Conservation (phyloP, 2,888 invertebrate genomes). For the Amiota minor region DNA sequence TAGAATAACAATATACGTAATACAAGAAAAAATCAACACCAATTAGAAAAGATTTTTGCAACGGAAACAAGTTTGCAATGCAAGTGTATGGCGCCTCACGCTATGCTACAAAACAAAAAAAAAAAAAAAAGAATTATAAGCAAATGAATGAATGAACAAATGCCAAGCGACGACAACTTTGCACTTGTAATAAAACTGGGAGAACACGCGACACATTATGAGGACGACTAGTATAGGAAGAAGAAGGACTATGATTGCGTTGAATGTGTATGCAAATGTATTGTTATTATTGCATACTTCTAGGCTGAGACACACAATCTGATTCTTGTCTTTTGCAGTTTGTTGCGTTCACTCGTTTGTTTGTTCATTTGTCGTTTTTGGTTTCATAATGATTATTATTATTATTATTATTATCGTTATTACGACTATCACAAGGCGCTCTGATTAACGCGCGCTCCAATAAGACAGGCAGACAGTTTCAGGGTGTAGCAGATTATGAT, state of each 20-base stretch:
- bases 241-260: not conserved
- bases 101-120: not conserved
- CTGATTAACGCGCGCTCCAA: too few relatives aligned
- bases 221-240: not conserved
- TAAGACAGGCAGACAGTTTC: too few relatives aligned
- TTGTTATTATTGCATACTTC: constrained; percentile 44
- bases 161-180: constrained; percentile 6
- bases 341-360: not conserved
- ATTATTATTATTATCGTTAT: not conserved
- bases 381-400: constrained; percentile 12
- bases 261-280: constrained; percentile 11
- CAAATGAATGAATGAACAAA: not conserved
- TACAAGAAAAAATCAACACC: constrained; percentile 24
- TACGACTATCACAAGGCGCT: too few relatives aligned
- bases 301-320: constrained; percentile 41
- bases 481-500: too few relatives aligned
- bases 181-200: constrained; percentile 15
- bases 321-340: constrained; percentile 34
- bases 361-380: constrained; percentile 16
- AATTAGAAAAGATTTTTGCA: constrained; percentile 27
- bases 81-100: not conserved
- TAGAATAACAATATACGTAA: not conserved
- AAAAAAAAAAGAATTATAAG: not conserved
- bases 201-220: not conserved
- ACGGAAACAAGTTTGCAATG: not conserved